Conservation (phyloP, 2,113 vertebrate genomes). For the Gymnocephalus cernua region DNA sequence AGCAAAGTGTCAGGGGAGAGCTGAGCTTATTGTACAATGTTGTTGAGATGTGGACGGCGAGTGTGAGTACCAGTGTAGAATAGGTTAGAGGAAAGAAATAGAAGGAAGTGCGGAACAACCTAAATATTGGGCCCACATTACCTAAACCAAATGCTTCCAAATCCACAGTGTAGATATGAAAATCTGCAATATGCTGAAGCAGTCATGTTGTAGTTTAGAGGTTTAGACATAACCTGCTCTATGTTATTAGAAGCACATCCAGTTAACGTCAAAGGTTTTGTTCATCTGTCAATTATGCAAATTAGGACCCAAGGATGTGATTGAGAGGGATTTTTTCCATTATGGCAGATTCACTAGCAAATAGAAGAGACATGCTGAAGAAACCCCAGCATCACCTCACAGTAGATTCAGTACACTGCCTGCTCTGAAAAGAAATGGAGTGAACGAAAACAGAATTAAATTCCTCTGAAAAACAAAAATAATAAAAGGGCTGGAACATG, state of each 20-base stretch:
- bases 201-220: constrained; percentile 3
- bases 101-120: constrained; percentile 16
- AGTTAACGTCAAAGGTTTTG: constrained; percentile 27
- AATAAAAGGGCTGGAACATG: constrained; percentile 55
- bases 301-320: constrained; percentile 3
- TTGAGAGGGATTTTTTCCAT: constrained; percentile 32
- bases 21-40: constrained; percentile 46
- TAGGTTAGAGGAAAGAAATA: background rate
- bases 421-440: constrained; percentile 60
- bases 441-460: constrained; percentile 69
- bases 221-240: background rate
- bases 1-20: constrained; percentile 62
- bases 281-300: constrained; percentile 56
- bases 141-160: constrained; percentile 3
- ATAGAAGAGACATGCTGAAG: constrained; percentile 31
- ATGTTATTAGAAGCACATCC: constrained; percentile 21
- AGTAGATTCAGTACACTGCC: constrained; percentile 51
- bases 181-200: background rate
- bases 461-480: constrained; percentile 61
- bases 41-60: constrained; percentile 25
- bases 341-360: constrained; percentile 46
- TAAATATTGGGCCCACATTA: constrained; percentile 19
- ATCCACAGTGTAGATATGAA: background rate
- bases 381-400: constrained; percentile 49
- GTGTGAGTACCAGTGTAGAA: constrained; percentile 21